Conservation (phyloP, 2,888 invertebrate genomes). For the Melanostoma mellinum region DNA sequence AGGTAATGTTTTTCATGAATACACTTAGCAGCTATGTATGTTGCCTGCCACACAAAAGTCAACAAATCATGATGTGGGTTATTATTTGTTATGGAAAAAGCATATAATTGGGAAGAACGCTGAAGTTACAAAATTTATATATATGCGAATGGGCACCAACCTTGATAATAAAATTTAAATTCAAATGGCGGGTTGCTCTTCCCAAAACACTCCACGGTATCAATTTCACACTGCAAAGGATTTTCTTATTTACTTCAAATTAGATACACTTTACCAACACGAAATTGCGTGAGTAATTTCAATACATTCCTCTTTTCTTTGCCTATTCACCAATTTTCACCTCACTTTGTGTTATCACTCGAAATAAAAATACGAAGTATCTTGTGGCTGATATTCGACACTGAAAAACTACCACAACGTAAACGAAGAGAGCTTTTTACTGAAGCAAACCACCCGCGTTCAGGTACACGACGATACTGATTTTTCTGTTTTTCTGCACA, state of each 20-base stretch:
- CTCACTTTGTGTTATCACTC: slow-evolving; percentile 49
- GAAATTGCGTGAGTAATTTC: slow-evolving; percentile 4
- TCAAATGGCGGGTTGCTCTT: neutral
- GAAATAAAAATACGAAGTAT: slow-evolving; percentile 21
- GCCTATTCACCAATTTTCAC: slow-evolving; percentile 31
- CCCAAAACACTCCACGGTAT: slow-evolving; percentile 13
- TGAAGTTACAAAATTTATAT: slow-evolving; percentile 3
- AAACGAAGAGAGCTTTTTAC: slow-evolving; percentile 2
- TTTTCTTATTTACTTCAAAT: slow-evolving; percentile 4
- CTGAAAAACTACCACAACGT: neutral
- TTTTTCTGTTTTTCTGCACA: slow-evolving; percentile 54
- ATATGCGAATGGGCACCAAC: slow-evolving; percentile 20
- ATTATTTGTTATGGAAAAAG: slow-evolving; percentile 37
- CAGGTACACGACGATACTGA: slow-evolving; percentile 63
- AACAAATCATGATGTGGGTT: slow-evolving; percentile 45
- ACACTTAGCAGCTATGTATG: slow-evolving; percentile 25
- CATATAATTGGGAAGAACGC: neutral
- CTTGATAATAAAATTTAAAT: slow-evolving; percentile 42
- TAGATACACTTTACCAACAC: slow-evolving; percentile 13
- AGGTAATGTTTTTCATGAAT: slow-evolving; percentile 17
- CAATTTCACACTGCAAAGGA: slow-evolving; percentile 34
- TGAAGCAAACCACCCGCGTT: slow-evolving; percentile 63
- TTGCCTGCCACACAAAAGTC: slow-evolving; percentile 34
- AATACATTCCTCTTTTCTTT: neutral
- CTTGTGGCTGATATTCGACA: slow-evolving; percentile 22